Conservation (phyloP, 2,888 invertebrate species). For the Cenopis cana region DNA sequence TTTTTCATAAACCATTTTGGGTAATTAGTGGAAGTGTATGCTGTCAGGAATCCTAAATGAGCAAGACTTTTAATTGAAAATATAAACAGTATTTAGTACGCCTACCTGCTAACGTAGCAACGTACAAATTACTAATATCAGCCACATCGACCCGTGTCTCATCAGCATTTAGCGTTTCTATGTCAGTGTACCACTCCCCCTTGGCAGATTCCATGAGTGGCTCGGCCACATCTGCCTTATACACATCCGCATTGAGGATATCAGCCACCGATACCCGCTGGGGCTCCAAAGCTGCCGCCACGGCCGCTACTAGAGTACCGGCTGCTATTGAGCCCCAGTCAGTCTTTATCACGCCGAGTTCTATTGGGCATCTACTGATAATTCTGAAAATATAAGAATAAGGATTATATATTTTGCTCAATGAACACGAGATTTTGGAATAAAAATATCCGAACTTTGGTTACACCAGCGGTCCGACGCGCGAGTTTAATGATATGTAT, state of each 20-base stretch:
- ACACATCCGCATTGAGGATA: conserved; percentile 73
- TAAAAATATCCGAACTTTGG: too few relatives aligned
- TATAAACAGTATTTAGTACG: background rate
- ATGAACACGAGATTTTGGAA: too few relatives aligned
- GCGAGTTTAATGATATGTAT: too few relatives aligned
- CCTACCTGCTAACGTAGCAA: conserved; percentile 86
- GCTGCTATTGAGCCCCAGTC: conserved; percentile 86
- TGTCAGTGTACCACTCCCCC: conserved; percentile 72
- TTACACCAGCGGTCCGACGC: too few relatives aligned
- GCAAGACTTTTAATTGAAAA: background rate
- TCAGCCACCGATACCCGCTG: conserved; percentile 82
- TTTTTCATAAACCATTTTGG: too few relatives aligned
- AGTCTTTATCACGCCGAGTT: conserved; percentile 87
- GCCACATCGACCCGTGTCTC: conserved; percentile 53
- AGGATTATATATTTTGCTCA: too few relatives aligned
- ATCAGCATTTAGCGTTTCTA: conserved; percentile 61
- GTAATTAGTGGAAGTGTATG: too few relatives aligned
- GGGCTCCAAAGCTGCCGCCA: conserved; percentile 86
- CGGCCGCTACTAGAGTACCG: conserved; percentile 85
- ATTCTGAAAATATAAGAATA: conserved; percentile 58
- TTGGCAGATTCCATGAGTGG: conserved; percentile 68
- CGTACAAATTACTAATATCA: conserved; percentile 85
- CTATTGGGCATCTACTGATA: conserved; percentile 86
- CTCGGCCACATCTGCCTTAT: conserved; percentile 71
- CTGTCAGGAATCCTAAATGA: too few relatives aligned